These are phyloP conservation scores for Budorcas taxicolor DNA, from an alignment of 2,113 vertebrate species.

Conservation along the genomic window DNA sequence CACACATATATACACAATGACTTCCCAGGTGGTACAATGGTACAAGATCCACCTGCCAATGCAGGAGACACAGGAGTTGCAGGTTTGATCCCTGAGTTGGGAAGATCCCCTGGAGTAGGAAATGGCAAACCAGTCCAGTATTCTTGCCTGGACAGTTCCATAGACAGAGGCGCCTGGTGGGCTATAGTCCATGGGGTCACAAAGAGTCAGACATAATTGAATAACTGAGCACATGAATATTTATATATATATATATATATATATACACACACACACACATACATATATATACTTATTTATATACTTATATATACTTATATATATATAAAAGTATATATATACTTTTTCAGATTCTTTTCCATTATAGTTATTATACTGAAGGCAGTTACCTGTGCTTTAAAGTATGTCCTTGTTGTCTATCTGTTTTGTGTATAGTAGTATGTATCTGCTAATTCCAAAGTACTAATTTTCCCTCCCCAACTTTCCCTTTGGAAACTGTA, in stretches of 20 bases:
- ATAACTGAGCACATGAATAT: background rate
- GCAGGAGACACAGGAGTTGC: background rate
- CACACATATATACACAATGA: background rate
- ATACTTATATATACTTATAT: too few relatives aligned
- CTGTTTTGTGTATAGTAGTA: background rate
- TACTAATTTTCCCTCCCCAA: background rate
- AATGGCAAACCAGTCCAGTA: background rate
- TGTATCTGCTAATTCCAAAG: background rate
- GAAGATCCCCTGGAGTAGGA: background rate
- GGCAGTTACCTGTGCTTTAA: background rate
- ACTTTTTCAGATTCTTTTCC: background rate
- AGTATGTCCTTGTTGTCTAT: background rate
- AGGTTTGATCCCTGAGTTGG: background rate
- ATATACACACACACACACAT: too few relatives aligned
- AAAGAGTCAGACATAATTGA: rapidly evolving
- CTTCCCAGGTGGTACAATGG: background rate
- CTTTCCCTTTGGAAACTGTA: background rate
- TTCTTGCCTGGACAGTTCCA: background rate
- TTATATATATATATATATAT: too few relatives aligned
- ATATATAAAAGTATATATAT: rapidly evolving
- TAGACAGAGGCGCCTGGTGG: background rate
- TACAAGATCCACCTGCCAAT: background rate
- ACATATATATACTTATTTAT: too few relatives aligned
- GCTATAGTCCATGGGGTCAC: background rate
- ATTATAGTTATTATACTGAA: background rate